Evolutionary conservation across 2,113 vertebrate genomes (phyloP), one percentile per base, ranked within the genome.

Genomic region (Heteronetta atricapilla): DNA sequence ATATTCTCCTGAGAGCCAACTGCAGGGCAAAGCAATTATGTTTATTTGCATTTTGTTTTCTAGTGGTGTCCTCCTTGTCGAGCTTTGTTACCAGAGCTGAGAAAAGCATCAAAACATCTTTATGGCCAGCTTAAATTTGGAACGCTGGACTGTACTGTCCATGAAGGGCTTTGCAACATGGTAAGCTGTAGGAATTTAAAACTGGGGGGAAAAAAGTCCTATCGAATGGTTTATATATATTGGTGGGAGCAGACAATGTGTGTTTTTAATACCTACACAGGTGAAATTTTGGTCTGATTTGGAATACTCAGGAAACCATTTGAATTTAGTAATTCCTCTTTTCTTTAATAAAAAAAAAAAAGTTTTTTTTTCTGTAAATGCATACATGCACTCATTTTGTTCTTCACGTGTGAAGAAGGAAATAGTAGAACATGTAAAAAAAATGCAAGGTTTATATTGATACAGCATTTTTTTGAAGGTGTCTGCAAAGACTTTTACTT

Each of bases 11-110:
- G 33, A 60, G 79, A 80, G 33, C 26, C 60, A 42, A 6, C 16
- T 76, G 50, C 2, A 3, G 48, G 56, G 86, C 36, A 72, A 92
- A 36, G 21, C 63, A 34, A 11, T 55, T 11, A 53, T 5, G 21
- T 66, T 89, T 22, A 21, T 33, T 80, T 63, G 81, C 10, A 15
- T 90, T 86, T 93, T 97, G 53, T 96, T 60, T 96, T 67, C 20
- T 92, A 99, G 99, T 99, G 99, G 99, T 99, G 99, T 93, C 99
- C 99, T 80, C 99, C 99, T 0, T 99, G 99, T 79, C 98, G 98
- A 80, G 99, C 99, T 52, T 97, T 99, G 76, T 98, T 99, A 79
- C 99, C 99, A 36, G 99, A 99, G 77, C 97, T 99, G 94, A 98
- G 99, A 63, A 99, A 99, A 98, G 99, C 99, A 83, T 99, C 99